Evolutionary conservation across 2,888 invertebrate species (phyloP).

Genomic region (Esperia sulphurella): DNA sequence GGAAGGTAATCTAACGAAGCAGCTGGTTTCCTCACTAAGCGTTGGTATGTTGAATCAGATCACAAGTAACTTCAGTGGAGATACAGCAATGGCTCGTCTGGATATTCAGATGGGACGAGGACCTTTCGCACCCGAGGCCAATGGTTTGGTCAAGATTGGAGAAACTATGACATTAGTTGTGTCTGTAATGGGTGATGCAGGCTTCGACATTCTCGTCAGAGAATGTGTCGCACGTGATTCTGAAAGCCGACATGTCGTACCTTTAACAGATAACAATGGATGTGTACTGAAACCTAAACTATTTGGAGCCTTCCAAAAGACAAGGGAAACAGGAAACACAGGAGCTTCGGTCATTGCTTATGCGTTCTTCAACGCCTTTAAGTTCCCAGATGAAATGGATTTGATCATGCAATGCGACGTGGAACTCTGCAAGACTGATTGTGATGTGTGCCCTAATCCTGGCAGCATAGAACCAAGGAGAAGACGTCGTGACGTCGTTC

Average conservation of each 20-base stretch:
- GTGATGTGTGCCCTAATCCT: conserved; percentile 84
- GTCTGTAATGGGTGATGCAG: conserved; percentile 87
- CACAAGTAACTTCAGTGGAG: conserved; percentile 91
- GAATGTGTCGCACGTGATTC: conserved; percentile 88
- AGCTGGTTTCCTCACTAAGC: conserved; percentile 85
- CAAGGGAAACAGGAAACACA: conserved; percentile 84
- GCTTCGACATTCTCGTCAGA: conserved; percentile 87
- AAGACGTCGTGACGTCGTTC: conserved; percentile 62
- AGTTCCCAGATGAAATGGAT: conserved; percentile 92
- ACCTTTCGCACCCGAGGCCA: conserved; percentile 86
- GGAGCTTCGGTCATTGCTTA: conserved; percentile 87
- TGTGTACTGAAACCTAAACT: conserved; percentile 89
- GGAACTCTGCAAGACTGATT: conserved; percentile 89
- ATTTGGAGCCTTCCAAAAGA: conserved; percentile 90
- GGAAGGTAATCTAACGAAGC: conserved; percentile 89
- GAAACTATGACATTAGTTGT: conserved; percentile 90
- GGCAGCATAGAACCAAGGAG: conserved; percentile 79
- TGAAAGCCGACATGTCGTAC: conserved; percentile 81
- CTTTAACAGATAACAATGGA: conserved; percentile 86
- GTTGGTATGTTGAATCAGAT: conserved; percentile 90
- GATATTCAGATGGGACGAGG: conserved; percentile 89
- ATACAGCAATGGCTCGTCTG: conserved; percentile 87
- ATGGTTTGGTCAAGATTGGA: conserved; percentile 89
- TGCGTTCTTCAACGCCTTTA: conserved; percentile 89
- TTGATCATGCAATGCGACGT: conserved; percentile 90